Conservation (phyloP, 1,140 invertebrate species). For the Phocides pigmalion region DNA sequence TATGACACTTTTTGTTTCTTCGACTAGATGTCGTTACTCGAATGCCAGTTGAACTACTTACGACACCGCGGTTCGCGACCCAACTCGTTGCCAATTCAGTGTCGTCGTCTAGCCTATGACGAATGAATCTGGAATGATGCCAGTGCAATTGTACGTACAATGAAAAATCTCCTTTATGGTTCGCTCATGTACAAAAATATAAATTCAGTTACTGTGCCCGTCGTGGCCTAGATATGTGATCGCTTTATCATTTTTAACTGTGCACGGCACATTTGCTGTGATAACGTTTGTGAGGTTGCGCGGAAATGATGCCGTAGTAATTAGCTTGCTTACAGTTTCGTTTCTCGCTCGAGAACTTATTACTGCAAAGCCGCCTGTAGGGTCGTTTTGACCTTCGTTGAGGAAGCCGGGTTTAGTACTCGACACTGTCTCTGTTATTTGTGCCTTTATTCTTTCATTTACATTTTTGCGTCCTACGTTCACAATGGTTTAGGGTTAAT, state of each 20-base stretch:
- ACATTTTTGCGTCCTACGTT: constrained; percentile 20
- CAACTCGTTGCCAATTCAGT: constrained; percentile 46
- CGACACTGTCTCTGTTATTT: constrained; percentile 23
- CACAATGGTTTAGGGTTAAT: constrained; percentile 8
- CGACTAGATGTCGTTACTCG: constrained; percentile 13
- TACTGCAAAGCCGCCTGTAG: constrained; percentile 25
- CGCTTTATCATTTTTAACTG: constrained; percentile 36
- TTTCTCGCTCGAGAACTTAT: constrained; percentile 26
- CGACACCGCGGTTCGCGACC: constrained; percentile 28
- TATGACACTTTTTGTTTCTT: too few relatives aligned
- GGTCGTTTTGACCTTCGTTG: constrained; percentile 28
- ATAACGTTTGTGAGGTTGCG: constrained; percentile 9
- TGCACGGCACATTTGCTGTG: constrained; percentile 19
- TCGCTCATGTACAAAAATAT: constrained; percentile 38
- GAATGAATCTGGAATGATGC: constrained; percentile 52
- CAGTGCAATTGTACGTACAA: constrained; percentile 55
- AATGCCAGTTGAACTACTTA: constrained; percentile 29
- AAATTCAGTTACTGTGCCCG: constrained; percentile 43
- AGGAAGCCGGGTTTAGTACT: constrained; percentile 17
- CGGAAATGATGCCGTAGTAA: constrained; percentile 8
- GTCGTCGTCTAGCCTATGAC: constrained; percentile 40
- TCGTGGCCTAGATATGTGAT: constrained; percentile 34
- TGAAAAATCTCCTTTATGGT: constrained; percentile 52
- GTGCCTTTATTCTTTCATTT: constrained; percentile 21
- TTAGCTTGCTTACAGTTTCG: constrained; percentile 27